Percentiles rank a stretch among this genome's conserved stretches.
Conservation (phyloP, 2,888 invertebrate species). For the Xanthia togata region DNA sequence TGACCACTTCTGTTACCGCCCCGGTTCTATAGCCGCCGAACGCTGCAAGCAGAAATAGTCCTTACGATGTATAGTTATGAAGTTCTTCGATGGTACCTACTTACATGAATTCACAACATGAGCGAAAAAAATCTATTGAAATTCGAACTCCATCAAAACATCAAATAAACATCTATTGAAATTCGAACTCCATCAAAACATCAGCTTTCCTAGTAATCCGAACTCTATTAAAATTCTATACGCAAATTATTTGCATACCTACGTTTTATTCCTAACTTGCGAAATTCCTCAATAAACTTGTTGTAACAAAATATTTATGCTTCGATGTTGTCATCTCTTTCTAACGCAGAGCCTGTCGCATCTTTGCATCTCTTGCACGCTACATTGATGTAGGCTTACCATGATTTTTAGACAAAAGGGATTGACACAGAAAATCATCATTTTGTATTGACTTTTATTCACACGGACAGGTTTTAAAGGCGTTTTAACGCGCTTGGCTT, state of each 20-base stretch:
- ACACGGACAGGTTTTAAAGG: too few species aligned
- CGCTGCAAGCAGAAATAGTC: too few species aligned
- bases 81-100: too few species aligned
- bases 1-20: too few species aligned
- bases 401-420: background rate
- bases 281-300: conserved; percentile 45
- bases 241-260: conserved; percentile 54
- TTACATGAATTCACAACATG: conserved; percentile 15
- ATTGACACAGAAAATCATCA: background rate
- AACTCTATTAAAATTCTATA: conserved; percentile 42
- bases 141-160: conserved; percentile 33
- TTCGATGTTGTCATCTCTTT: conserved; percentile 32
- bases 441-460: too few species aligned
- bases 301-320: conserved; percentile 36
- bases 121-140: conserved; percentile 18
- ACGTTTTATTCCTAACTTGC: conserved; percentile 48
- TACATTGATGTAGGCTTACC: conserved; percentile 5
- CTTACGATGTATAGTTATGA: too few species aligned
- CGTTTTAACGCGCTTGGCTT: background rate
- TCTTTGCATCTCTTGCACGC: conserved; percentile 9
- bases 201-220: conserved; percentile 25
- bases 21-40: too few species aligned
- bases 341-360: background rate
- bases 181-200: conserved; percentile 33
- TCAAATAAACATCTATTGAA: conserved; percentile 23